Conservation (phyloP, 2,888 invertebrate genomes). For the Sphecodes monilicornis region DNA sequence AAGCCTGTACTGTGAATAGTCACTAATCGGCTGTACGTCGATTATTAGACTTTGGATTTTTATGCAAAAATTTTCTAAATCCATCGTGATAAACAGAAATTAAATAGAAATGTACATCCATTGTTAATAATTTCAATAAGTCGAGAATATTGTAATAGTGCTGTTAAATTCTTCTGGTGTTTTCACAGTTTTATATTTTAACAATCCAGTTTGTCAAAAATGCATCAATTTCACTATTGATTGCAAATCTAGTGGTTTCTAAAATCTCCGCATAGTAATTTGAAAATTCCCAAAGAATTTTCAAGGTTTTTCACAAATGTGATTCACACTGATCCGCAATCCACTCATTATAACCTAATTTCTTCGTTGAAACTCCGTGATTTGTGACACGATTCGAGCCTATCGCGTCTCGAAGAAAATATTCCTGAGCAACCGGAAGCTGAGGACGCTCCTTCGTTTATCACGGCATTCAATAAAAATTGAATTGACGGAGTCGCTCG, state of each 20-base stretch:
- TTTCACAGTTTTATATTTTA: too few relatives aligned
- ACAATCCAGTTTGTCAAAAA: too few relatives aligned
- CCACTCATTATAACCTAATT: background rate
- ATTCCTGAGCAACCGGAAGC: background rate
- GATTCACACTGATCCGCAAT: background rate
- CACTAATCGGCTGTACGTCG: too few relatives aligned
- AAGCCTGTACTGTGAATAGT: background rate
- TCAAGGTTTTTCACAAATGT: too few relatives aligned
- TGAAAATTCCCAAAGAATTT: background rate
- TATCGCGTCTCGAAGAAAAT: background rate
- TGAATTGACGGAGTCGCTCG: background rate
- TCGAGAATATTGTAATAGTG: too few relatives aligned
- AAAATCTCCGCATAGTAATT: background rate
- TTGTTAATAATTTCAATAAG: too few relatives aligned
- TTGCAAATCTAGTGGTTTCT: too few relatives aligned
- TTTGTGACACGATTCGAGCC: background rate
- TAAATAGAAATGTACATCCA: too few relatives aligned
- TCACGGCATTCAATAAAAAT: background rate
- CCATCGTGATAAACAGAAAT: background rate
- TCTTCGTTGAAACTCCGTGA: background rate
- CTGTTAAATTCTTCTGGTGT: too few relatives aligned
- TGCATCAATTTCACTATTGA: too few relatives aligned
- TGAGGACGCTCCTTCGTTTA: background rate
- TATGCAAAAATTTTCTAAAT: background rate
- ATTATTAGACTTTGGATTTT: background rate